phyloP scores from a whole-genome alignment of 2,113 vertebrate genomes.

The Sciurus niger region DNA sequence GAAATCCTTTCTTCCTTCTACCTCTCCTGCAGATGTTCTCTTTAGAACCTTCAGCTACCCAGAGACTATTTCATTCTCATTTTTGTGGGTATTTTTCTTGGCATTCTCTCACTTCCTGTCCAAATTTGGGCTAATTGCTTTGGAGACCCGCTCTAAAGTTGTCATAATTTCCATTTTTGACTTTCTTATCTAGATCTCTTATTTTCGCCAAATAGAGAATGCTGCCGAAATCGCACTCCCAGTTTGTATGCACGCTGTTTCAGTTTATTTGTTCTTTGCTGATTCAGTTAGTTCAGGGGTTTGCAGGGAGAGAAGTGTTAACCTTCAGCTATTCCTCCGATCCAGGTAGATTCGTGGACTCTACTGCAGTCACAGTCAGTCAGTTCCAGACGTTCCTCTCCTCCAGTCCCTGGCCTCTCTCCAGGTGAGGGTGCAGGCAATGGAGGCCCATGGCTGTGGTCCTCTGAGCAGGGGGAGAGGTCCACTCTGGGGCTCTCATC shows the following conservation, averaged over 20 bases:
- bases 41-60: neutral
- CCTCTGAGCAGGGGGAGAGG: too few relatives aligned
- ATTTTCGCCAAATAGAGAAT: neutral
- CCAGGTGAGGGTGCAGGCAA: neutral
- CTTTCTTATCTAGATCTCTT: neutral
- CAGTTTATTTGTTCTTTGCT: neutral
- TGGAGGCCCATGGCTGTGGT: neutral
- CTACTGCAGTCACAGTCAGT: neutral
- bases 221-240: neutral
- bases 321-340: neutral
- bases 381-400: too few relatives aligned
- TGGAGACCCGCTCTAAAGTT: neutral
- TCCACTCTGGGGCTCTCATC: too few relatives aligned
- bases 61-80: neutral
- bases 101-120: neutral
- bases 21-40: neutral
- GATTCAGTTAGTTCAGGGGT: neutral
- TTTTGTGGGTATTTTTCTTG: neutral
- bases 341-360: neutral
- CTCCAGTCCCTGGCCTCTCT: neutral
- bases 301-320: neutral
- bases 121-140: constrained; percentile 7
- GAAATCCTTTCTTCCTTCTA: neutral
- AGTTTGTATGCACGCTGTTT: neutral
- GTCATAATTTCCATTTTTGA: neutral